phyloP scores from a whole-genome alignment of 2,113 vertebrate genomes.

The Hippopotamus amphibius region DNA sequence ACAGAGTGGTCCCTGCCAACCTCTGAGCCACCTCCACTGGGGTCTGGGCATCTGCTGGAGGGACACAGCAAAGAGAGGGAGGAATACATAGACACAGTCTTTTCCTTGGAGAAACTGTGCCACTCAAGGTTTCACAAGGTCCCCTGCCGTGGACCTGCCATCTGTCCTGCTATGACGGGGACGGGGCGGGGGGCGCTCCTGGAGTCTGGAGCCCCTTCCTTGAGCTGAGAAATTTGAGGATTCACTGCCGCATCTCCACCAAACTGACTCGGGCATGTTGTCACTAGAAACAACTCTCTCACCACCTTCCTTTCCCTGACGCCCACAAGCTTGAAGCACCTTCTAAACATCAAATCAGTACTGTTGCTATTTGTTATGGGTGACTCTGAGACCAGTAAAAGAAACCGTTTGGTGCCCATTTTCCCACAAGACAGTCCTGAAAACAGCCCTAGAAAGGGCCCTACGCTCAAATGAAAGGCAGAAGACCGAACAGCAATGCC shows the following conservation, averaged over 20 bases:
- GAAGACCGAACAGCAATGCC: neutral
- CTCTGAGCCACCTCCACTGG: neutral
- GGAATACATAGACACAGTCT: neutral
- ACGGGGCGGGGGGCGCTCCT: neutral
- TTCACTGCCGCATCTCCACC: neutral
- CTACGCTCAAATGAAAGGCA: neutral
- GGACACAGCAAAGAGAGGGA: neutral
- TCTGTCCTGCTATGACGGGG: neutral
- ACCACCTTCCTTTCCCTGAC: neutral
- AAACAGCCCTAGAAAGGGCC: neutral
- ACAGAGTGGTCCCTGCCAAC: neutral
- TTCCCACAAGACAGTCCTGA: neutral
- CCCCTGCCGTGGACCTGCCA: neutral
- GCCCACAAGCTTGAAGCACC: neutral
- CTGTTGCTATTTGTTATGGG: neutral
- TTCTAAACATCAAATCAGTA: neutral
- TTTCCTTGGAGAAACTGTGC: neutral
- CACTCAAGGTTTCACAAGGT: neutral
- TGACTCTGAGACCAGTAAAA: neutral
- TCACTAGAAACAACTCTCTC: neutral
- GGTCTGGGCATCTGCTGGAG: neutral
- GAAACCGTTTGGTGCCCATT: neutral
- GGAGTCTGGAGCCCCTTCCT: neutral
- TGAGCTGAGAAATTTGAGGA: neutral
- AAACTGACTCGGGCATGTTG: neutral